phyloP scores from a whole-genome alignment of 23 tunicate genomes.

The Ciona savignyi region DNA sequence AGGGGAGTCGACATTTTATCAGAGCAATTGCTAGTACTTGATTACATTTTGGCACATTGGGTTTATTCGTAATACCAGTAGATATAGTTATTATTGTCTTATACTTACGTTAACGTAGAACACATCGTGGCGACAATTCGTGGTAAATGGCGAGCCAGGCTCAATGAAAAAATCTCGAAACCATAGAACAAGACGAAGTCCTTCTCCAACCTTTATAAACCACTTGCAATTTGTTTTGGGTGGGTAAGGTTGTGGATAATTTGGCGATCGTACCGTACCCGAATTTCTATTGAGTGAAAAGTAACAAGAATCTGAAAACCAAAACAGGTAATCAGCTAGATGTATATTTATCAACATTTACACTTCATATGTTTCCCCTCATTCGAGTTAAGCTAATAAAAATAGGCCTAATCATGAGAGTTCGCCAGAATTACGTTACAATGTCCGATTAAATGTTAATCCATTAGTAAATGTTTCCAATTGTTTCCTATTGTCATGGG shows the following conservation, averaged over 20 bases:
- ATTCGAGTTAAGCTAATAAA: too few relatives aligned
- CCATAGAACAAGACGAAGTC: constrained; percentile 42
- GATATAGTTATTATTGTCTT: background rate
- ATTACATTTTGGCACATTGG: background rate
- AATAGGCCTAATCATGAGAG: too few relatives aligned
- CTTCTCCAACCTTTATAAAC: constrained; percentile 20
- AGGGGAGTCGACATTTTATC: background rate
- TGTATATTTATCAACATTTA: too few relatives aligned
- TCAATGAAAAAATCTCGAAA: constrained; percentile 61
- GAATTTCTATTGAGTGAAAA: background rate
- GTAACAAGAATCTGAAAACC: constrained; percentile 22
- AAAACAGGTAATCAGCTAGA: background rate
- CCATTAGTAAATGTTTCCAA: too few relatives aligned
- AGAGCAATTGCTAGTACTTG: background rate
- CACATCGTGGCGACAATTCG: constrained; percentile 35
- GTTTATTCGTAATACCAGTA: background rate
- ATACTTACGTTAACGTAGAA: constrained; percentile 31
- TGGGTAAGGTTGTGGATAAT: constrained; percentile 61
- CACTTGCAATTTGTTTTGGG: constrained; percentile 19
- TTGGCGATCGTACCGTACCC: constrained; percentile 34
- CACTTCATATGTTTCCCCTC: too few relatives aligned
- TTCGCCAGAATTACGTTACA: too few relatives aligned
- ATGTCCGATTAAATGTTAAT: too few relatives aligned
- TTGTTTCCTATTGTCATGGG: too few relatives aligned
- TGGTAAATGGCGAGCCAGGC: constrained; percentile 26